Evolutionary conservation across 2,888 invertebrate genomes (phyloP).

Genomic region (Plutella xylostella): DNA sequence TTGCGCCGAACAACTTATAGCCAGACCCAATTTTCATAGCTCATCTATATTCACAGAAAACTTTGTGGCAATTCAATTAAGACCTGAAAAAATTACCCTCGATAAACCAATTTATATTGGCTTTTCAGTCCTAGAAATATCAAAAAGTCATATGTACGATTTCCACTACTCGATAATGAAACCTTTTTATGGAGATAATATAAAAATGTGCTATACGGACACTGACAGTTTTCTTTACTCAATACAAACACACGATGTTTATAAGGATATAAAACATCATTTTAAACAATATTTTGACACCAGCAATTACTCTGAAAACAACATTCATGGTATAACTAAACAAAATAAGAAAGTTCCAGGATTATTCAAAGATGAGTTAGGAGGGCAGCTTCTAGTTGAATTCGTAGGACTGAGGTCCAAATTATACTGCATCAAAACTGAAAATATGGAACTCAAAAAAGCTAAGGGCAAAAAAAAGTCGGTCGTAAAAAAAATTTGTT

Average conservation of each 20-base stretch:
- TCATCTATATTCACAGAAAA: slow-evolving; percentile 10
- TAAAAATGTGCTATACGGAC: slow-evolving; percentile 12
- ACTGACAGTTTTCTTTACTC: slow-evolving; percentile 13
- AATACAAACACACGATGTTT: slow-evolving; percentile 10
- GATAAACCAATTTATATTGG: slow-evolving; percentile 9
- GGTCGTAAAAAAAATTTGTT: not conserved
- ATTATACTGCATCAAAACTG: slow-evolving; percentile 7
- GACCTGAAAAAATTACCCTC: slow-evolving; percentile 2
- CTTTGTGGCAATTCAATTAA: slow-evolving; percentile 17
- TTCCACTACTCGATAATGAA: slow-evolving; percentile 12
- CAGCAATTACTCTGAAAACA: not conserved
- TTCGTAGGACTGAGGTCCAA: slow-evolving; percentile 11
- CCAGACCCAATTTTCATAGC: slow-evolving; percentile 5
- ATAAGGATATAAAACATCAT: slow-evolving; percentile 5
- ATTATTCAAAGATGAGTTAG: slow-evolving; percentile 12
- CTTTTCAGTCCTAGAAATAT: slow-evolving; percentile 8
- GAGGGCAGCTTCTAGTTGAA: slow-evolving; percentile 7
- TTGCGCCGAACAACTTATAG: slow-evolving; percentile 3
- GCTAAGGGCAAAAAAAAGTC: not conserved
- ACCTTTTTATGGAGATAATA: slow-evolving; percentile 6
- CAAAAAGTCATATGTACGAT: slow-evolving; percentile 8
- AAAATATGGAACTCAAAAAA: not conserved
- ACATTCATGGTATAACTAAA: slow-evolving; percentile 6
- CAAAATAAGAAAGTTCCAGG: slow-evolving; percentile 11
- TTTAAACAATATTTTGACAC: slow-evolving; percentile 3